A percentile compares a stretch with the other conserved stretches of the same genome.
These are phyloP conservation scores for Drosophila cognata DNA, from an alignment of 2,888 invertebrate species.

Conservation along the genomic window DNA sequence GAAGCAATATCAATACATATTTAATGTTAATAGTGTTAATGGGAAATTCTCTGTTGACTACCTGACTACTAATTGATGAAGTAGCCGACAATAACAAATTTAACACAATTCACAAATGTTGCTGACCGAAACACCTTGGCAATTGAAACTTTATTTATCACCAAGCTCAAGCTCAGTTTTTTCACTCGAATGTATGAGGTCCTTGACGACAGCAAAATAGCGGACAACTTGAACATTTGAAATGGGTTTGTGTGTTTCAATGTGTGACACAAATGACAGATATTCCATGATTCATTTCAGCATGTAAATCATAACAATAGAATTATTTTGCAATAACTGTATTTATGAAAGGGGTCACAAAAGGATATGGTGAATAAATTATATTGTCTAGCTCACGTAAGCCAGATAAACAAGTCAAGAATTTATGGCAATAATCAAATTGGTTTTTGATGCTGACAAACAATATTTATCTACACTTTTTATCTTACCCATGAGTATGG, in stretches of 20 bases:
- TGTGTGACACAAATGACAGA: background rate
- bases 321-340: background rate
- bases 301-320: background rate
- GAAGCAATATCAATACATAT: background rate
- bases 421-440: background rate
- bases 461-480: background rate
- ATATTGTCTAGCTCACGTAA: background rate
- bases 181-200: constrained; percentile 29
- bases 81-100: background rate
- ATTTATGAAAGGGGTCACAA: background rate
- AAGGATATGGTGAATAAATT: background rate
- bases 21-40: background rate
- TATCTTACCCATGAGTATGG: too few relatives aligned
- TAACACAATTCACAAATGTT: constrained; percentile 2
- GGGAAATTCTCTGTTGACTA: constrained; percentile 3
- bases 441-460: too few relatives aligned
- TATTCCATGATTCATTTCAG: background rate
- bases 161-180: constrained; percentile 21
- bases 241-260: background rate
- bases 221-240: background rate
- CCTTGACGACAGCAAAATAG: constrained; percentile 3
- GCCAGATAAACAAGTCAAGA: background rate
- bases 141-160: constrained; percentile 68
- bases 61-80: background rate
- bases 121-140: constrained; percentile 23